Base-by-base conservation (phyloP, 2,888 invertebrate species). In the Pyrrhosoma nymphula region DNA sequence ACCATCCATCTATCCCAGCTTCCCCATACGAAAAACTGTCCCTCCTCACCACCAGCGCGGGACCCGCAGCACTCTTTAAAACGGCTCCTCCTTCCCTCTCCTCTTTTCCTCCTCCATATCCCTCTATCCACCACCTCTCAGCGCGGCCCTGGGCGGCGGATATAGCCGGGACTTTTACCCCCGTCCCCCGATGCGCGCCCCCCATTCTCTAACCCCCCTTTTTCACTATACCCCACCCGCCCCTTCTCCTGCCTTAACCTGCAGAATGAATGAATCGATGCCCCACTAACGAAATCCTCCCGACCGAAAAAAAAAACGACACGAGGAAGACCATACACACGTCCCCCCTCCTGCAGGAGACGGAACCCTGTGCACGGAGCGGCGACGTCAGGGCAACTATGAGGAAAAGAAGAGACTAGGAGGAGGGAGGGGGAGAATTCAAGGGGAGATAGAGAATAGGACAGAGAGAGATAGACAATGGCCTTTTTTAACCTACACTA, bases 231-330 rank as follows among this genome's bases (percentile, higher is more conserved):
- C 82, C 35, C n/a, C 82, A 1, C 82, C 35, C 18, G 14, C 30
- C 82, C n/a, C 35, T 35, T 14, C 35, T 30, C 82, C 35, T 14
- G 12, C 35, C 35, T 82, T 26, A 82, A 82, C 82, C 82, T 14
- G 82, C 82, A 82, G 82, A 82, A 82, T 82, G 82, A 82, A 82
- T 82, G 82, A 82, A 82, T 82, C 82, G 82, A 82, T 82, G 82
- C 82, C 82, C 82, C 82, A 82, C 82, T 82, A 82, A 82, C 82
- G 82, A 82, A 82, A 82, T 82, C 82, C 82, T 47, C 6, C 82
- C 35, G 30, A 3, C 82, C 30, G 82, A 82, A 35, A 82, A 35
- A 82, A 35, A 82, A 16, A 16, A 82, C 30, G 14, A 16, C 30
- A 82, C 82, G 16, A 30, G 82, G 30, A 0, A 47, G 47, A 47